These are phyloP conservation scores for Aspidiotus destructor DNA, from an alignment of 2,888 invertebrate species.

Conservation along the genomic window DNA sequence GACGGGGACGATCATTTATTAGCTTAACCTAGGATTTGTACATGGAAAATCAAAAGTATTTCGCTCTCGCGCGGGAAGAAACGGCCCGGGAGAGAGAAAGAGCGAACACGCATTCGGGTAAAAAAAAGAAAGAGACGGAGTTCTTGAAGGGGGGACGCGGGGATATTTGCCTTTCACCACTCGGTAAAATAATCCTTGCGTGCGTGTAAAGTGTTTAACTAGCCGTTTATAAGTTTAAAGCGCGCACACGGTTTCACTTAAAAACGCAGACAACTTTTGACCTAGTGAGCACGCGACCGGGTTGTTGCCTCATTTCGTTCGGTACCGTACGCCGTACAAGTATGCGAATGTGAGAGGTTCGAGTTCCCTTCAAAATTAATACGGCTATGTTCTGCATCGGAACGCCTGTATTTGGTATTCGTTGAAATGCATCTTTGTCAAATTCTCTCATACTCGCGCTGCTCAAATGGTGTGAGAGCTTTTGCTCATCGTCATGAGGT, in stretches of 20 bases:
- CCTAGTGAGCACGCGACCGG: slow-evolving; percentile 15
- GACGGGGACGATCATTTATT: slow-evolving; percentile 26
- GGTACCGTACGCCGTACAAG: too few species aligned
- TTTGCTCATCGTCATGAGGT: too few species aligned
- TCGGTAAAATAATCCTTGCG: slow-evolving; percentile 29
- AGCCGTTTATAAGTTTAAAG: slow-evolving; percentile 15
- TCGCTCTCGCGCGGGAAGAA: slow-evolving; percentile 18
- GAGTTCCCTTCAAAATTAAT: too few species aligned
- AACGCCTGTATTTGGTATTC: too few species aligned
- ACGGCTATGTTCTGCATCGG: too few species aligned
- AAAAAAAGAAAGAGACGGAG: background rate
- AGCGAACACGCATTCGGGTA: background rate
- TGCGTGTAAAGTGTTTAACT: slow-evolving; percentile 26
- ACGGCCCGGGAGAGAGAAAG: background rate
- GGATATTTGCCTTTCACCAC: slow-evolving; percentile 28
- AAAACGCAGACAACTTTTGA: slow-evolving; percentile 13
- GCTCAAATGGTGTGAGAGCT: too few species aligned
- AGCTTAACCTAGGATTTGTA: slow-evolving; percentile 32
- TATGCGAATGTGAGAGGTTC: too few species aligned
- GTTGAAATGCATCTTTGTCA: too few species aligned
- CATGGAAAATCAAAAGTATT: slow-evolving; percentile 31
- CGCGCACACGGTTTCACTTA: background rate
- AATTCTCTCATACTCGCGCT: too few species aligned
- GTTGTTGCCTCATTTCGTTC: background rate
- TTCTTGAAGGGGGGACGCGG: background rate